phyloP scores from a whole-genome alignment of 1,140 invertebrate genomes.

The Drosophila insularis region DNA sequence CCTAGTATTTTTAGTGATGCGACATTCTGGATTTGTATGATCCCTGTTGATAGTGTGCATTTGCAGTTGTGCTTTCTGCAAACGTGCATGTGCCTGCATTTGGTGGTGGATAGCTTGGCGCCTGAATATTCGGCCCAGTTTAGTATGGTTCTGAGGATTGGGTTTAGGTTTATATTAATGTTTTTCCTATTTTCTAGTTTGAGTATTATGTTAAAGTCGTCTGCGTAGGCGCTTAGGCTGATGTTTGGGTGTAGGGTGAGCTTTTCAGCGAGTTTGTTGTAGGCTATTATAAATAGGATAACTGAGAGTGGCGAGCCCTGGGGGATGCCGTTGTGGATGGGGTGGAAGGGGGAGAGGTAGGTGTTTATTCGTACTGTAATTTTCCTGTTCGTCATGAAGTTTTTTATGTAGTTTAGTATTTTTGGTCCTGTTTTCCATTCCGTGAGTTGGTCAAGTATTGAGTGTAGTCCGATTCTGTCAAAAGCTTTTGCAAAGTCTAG shows the following conservation, averaged over 20 bases:
- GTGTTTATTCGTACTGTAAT: slow-evolving; percentile 20
- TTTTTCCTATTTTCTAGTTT: slow-evolving; percentile 24
- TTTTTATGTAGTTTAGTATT: slow-evolving; percentile 26
- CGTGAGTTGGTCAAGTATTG: slow-evolving; percentile 25
- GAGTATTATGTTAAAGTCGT: slow-evolving; percentile 31
- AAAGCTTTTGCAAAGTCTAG: slow-evolving; percentile 12
- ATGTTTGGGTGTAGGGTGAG: slow-evolving; percentile 18
- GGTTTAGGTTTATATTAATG: slow-evolving; percentile 5
- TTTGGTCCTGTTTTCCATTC: slow-evolving; percentile 22
- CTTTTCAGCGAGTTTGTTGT: slow-evolving; percentile 2
- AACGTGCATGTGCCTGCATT: slow-evolving; percentile 20
- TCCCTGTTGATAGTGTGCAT: background rate
- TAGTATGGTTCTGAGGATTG: slow-evolving; percentile 4
- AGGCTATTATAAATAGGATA: slow-evolving; percentile 8
- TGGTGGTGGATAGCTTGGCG: slow-evolving; percentile 4
- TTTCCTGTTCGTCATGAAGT: slow-evolving; percentile 5
- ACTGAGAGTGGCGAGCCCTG: slow-evolving; percentile 12
- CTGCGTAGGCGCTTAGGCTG: slow-evolving; percentile 28
- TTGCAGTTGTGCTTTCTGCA: slow-evolving; percentile 31
- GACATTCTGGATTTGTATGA: slow-evolving; percentile 9
- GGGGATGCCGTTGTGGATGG: slow-evolving; percentile 12
- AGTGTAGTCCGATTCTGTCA: slow-evolving; percentile 23
- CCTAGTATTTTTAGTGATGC: slow-evolving; percentile 27
- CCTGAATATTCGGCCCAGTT: slow-evolving; percentile 18
- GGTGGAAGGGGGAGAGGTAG: background rate